Percentiles rank a stretch among this genome's conserved stretches.
Conservation (phyloP, 2,113 vertebrate species). For the Hoplias malabaricus region DNA sequence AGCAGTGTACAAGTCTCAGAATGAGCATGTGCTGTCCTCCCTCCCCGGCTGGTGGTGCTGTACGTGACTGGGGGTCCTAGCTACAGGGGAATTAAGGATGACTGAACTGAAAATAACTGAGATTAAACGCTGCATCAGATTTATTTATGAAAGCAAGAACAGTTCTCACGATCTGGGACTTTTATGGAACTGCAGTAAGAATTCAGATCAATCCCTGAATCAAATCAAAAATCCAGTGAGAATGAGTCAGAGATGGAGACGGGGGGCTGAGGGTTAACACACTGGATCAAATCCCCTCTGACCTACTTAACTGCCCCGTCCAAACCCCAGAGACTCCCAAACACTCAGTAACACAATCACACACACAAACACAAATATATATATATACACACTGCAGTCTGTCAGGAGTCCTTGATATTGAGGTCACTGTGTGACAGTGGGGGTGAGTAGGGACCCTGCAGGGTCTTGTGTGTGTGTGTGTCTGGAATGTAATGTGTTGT, state of each 20-base stretch:
- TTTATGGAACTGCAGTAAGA: too few species aligned
- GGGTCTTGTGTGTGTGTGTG: constrained; percentile 1
- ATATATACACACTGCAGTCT: constrained; percentile 31
- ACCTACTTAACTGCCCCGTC: constrained; percentile 65
- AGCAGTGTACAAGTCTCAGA: too few species aligned
- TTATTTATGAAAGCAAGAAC: too few species aligned
- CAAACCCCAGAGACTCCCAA: constrained; percentile 42
- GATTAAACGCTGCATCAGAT: too few species aligned
- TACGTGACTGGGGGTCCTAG: too few species aligned
- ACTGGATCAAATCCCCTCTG: constrained; percentile 65
- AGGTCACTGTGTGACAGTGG: constrained; percentile 21
- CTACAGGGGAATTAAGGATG: too few species aligned
- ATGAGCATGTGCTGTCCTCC: too few species aligned
- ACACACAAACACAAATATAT: constrained; percentile 22
- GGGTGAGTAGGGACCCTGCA: background rate
- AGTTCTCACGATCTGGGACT: too few species aligned
- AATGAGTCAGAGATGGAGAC: background rate
- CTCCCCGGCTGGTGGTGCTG: too few species aligned
- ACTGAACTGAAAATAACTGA: too few species aligned
- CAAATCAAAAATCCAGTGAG: background rate
- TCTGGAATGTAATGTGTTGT: constrained; percentile 45
- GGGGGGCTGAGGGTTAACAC: background rate
- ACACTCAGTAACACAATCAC: background rate
- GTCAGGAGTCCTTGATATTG: constrained; percentile 52
- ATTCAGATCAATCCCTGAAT: too few species aligned